Base-by-base conservation (phyloP, 2,113 vertebrate species). In the Ptilonorhynchus violaceus region DNA sequence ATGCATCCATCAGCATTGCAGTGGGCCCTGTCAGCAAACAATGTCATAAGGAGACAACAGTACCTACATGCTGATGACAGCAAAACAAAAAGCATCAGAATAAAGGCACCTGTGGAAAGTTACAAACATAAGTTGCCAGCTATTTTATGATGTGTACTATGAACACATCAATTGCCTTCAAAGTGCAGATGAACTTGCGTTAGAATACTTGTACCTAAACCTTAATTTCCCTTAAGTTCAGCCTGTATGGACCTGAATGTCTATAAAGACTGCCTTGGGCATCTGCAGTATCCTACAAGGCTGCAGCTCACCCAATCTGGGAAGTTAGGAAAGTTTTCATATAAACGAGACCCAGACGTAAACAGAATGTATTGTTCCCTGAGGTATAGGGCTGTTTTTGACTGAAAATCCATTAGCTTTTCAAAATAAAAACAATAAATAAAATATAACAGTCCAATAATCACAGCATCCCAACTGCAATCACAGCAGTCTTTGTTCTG, bases 321-420 rank as follows among this genome's bases (percentile, higher is more conserved):
- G 17, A 85, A 88, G 27, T 46, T 20, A 47, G 35, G 13, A 73
- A 8, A 55, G 16, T 69, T 86, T 94, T 84, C 33, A 15, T 27
- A 31, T 15, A 58, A 91, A 87, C 21, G 74, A 89, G 18, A 80
- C 15, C 3, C n/a, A 86, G 52, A 30, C 25, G 35, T 35, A 82
- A 92, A 72, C 20, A 93, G 58, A 88, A 82, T 35, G 30, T 35
- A 27, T 64, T 73, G 13, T 58, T 96, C 74, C 80, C 81, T 50
- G 46, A 85, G 69, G 70, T 58, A 56, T 13, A 31, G 37, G 33
- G n/a, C 33, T 78, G 21, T 30, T 93, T 93, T 82, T 85, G 52
- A 78, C 39, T n/a, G 68, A 77, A 85, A 94, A 92, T 16, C 62
- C 72, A 84, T 92, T 91, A 93, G 39, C 39, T 90, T 82, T 89